Evolutionary conservation across 2,113 vertebrate genomes (phyloP).

Genomic region (Oncorhynchus nerka): DNA sequence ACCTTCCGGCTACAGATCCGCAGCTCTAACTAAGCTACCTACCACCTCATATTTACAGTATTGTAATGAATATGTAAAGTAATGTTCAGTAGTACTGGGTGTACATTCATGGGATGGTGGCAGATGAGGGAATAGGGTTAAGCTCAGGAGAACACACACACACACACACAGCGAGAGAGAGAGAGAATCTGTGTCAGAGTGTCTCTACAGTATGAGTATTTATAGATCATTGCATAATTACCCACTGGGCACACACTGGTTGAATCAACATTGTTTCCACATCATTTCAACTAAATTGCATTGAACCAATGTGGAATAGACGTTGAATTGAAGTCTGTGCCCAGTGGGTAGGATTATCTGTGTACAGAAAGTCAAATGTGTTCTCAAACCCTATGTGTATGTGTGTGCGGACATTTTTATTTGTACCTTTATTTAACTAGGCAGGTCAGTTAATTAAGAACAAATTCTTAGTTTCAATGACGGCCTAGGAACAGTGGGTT

Average conservation of each 20-base stretch:
- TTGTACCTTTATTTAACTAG: no score
- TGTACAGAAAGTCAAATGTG: not conserved
- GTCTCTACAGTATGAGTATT: not conserved
- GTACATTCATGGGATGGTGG: no score
- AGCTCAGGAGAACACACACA: not conserved
- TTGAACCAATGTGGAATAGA: no score
- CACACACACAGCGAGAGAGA: not conserved
- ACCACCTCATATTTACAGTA: not conserved
- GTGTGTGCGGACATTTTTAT: not conserved
- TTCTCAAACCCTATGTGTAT: not conserved
- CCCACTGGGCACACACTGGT: no score
- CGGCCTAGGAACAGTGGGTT: no score
- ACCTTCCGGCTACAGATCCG: not conserved
- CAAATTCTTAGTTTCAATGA: no score
- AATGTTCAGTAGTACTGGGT: not conserved
- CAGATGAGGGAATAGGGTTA: not conserved
- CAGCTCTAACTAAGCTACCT: not conserved
- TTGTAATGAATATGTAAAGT: not conserved
- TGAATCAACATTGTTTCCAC: no score
- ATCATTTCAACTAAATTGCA: no score
- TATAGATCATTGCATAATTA: not conserved
- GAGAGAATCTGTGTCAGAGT: not conserved
- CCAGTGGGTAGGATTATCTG: not conserved
- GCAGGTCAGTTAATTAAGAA: no score
- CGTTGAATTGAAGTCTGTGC: no score